Conservation (phyloP, 2,113 vertebrate species). For the Paramisgurnus dabryanus region DNA sequence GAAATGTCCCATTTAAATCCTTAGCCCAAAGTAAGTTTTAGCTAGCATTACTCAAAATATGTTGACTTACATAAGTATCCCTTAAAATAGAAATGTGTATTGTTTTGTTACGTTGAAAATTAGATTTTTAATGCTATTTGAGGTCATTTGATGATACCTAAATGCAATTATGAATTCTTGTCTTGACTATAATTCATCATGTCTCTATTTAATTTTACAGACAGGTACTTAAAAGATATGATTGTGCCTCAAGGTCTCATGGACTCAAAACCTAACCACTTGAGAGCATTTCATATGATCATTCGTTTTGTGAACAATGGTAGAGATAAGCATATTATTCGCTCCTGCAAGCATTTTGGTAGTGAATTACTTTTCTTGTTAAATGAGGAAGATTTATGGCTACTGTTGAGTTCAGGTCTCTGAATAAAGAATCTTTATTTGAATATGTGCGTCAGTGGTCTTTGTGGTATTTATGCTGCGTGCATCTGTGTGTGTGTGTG, state of each 20-base stretch:
- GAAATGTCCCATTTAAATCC: too few relatives aligned
- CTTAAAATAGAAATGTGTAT: too few relatives aligned
- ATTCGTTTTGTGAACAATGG: background rate
- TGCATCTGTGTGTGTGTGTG: background rate
- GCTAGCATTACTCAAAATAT: too few relatives aligned
- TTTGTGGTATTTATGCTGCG: background rate
- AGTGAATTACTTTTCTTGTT: conserved; percentile 31
- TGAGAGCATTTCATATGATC: background rate
- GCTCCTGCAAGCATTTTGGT: background rate
- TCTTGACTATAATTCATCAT: background rate
- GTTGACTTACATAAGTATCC: too few relatives aligned
- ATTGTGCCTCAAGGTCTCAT: background rate
- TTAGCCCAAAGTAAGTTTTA: too few relatives aligned
- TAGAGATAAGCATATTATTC: background rate
- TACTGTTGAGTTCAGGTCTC: background rate
- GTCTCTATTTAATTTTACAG: background rate
- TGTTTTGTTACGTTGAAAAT: too few relatives aligned
- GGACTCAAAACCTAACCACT: background rate
- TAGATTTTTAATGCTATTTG: too few relatives aligned
- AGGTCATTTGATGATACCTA: background rate
- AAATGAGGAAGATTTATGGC: background rate
- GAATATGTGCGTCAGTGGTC: conserved; percentile 1
- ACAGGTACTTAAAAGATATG: background rate
- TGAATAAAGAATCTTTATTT: conserved; percentile 22
- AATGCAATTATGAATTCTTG: background rate